Evolutionary conservation across 2,888 invertebrate species (phyloP).

Genomic region (Pharmacophagus antenor): DNA sequence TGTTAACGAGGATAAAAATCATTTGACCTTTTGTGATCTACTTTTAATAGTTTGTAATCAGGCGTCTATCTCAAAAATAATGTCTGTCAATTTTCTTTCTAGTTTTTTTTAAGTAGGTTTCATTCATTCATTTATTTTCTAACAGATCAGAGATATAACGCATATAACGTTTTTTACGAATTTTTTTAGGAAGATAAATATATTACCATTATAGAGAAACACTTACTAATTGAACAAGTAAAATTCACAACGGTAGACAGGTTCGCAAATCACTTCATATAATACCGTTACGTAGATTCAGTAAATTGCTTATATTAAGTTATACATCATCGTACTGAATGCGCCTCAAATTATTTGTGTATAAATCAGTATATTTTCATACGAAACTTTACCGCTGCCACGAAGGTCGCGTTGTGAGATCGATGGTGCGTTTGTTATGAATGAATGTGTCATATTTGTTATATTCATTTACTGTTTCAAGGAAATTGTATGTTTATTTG

Average conservation of each 20-base stretch:
- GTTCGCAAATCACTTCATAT: too few species aligned
- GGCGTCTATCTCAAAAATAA: background rate
- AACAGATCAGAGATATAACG: too few species aligned
- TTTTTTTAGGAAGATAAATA: too few species aligned
- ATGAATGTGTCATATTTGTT: conserved; percentile 10
- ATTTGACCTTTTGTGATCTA: conserved; percentile 12
- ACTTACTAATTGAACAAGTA: too few species aligned
- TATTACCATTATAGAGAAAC: too few species aligned
- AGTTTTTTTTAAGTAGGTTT: too few species aligned
- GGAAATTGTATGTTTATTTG: conserved; percentile 2
- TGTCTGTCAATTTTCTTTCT: too few species aligned
- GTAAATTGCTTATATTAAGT: background rate
- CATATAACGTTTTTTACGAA: too few species aligned
- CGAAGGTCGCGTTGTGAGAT: conserved; percentile 1
- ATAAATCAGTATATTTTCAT: conserved; percentile 49
- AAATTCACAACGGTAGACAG: too few species aligned
- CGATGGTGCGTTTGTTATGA: background rate
- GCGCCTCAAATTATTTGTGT: conserved; percentile 48
- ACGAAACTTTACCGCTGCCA: conserved; percentile 35
- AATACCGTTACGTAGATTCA: conserved; percentile 1
- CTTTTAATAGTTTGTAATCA: background rate
- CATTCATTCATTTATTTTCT: too few species aligned
- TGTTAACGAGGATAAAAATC: conserved; percentile 4
- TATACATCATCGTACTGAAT: background rate
- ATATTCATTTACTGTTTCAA: background rate